Conservation (phyloP, 2,797 vertebrate genomes). For the Furcifer pardalis region DNA sequence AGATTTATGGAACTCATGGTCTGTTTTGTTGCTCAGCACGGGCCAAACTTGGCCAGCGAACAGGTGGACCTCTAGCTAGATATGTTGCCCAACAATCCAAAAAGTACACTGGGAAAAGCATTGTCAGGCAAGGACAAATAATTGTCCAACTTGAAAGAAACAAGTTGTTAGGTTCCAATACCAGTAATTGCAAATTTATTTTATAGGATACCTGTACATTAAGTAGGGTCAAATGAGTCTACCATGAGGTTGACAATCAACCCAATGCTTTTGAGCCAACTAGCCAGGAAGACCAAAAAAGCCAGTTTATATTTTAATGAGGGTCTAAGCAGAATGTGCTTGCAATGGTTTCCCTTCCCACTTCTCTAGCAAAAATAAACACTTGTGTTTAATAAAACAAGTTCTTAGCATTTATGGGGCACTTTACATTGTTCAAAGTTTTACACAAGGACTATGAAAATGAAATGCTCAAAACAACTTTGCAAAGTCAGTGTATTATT, state of each 20-base stretch:
- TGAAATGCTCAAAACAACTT: not conserved
- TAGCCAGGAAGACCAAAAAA: not conserved
- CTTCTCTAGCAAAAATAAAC: too few relatives aligned
- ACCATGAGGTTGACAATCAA: not conserved
- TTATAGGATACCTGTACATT: not conserved
- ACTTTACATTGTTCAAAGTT: not conserved
- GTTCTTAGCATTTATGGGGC: too few relatives aligned
- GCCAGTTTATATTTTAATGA: not conserved
- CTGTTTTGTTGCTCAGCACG: fast-evolving
- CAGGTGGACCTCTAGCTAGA: not conserved
- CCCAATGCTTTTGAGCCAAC: not conserved
- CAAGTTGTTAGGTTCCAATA: not conserved
- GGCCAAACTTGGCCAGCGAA: fast-evolving
- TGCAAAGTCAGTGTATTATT: not conserved
- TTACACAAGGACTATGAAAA: not conserved
- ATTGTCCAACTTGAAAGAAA: not conserved
- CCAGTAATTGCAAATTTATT: not conserved
- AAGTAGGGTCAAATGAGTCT: not conserved
- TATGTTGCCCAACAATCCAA: not conserved
- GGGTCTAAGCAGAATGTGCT: not conserved
- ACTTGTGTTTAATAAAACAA: too few relatives aligned
- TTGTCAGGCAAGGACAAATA: not conserved
- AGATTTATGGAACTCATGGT: fast-evolving
- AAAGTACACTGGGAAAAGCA: not conserved
- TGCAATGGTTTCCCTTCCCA: not conserved